Conservation (phyloP, 2,888 invertebrate species). For the Dicranocentrus wangi region DNA sequence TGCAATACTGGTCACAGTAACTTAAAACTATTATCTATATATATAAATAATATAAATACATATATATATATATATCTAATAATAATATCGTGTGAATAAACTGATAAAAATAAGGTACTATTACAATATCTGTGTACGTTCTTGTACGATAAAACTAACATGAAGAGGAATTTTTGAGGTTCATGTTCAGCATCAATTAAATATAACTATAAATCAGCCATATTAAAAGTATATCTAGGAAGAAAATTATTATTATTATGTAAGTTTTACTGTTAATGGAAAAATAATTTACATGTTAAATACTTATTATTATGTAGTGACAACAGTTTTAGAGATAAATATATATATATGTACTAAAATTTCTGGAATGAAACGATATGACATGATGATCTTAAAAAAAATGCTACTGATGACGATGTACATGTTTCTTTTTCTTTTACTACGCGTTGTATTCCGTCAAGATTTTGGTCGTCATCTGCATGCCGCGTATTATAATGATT, state of each 20-base stretch:
- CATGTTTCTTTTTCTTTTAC: slow-evolving; percentile 51
- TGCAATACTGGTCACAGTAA: slow-evolving; percentile 70
- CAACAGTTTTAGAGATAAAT: slow-evolving; percentile 7
- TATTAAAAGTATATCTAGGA: neutral
- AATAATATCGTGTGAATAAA: slow-evolving; percentile 16
- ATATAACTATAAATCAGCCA: slow-evolving; percentile 30
- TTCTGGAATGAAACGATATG: too few species aligned
- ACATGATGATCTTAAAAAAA: slow-evolving; percentile 24
- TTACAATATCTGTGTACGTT: slow-evolving; percentile 5
- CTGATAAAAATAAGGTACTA: neutral
- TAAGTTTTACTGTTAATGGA: slow-evolving; percentile 36
- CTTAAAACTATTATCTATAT: slow-evolving; percentile 32
- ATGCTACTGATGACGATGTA: slow-evolving; percentile 30
- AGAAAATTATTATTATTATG: too few species aligned
- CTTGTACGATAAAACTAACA: slow-evolving; percentile 22
- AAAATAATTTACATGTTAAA: slow-evolving; percentile 9
- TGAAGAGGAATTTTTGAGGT: slow-evolving; percentile 19
- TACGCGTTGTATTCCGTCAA: slow-evolving; percentile 59
- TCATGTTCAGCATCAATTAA: slow-evolving; percentile 46
- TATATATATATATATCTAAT: neutral
- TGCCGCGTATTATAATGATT: slow-evolving; percentile 61
- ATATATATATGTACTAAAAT: slow-evolving; percentile 12
- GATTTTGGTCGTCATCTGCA: slow-evolving; percentile 53
- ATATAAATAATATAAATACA: slow-evolving; percentile 11
- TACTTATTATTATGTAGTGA: slow-evolving; percentile 2